These are phyloP conservation scores for Agriopis marginaria DNA, from an alignment of 2,888 invertebrate genomes.

Conservation along the genomic window DNA sequence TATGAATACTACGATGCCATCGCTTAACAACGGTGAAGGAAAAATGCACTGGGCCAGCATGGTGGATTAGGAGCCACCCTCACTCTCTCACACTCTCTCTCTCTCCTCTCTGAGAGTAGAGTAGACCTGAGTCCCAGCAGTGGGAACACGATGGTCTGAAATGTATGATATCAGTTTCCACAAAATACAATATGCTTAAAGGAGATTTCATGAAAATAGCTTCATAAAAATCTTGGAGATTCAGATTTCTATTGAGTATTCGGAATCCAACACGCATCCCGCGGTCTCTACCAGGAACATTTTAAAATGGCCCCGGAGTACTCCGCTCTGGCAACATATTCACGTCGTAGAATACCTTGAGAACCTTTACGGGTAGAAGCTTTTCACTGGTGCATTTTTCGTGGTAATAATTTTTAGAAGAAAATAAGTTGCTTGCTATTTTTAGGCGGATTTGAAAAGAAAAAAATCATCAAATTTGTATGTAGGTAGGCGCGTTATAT, in stretches of 20 bases:
- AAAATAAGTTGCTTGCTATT: not conserved
- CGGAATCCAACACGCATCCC: conserved; percentile 12
- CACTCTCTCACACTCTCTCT: too few species aligned
- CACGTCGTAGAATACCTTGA: conserved; percentile 18
- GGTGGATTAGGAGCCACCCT: too few species aligned
- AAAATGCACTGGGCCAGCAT: too few species aligned
- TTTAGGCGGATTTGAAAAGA: not conserved
- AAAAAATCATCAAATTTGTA: too few species aligned
- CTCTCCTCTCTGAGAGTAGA: too few species aligned
- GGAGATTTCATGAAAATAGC: not conserved
- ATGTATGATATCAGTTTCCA: too few species aligned
- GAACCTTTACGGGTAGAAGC: conserved; percentile 27
- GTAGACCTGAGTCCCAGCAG: too few species aligned
- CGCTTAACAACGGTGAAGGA: too few species aligned
- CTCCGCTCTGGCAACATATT: conserved; percentile 20
- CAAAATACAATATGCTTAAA: not conserved
- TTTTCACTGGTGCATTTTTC: conserved; percentile 18
- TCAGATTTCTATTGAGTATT: conserved; percentile 14
- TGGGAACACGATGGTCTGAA: too few species aligned
- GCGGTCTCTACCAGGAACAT: conserved; percentile 7
- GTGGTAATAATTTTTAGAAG: conserved; percentile 15
- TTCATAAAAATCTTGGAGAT: not conserved
- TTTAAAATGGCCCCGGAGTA: conserved; percentile 20
- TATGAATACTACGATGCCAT: too few species aligned
- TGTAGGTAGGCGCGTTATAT: not conserved